These are phyloP conservation scores for Pyrocoelia pectoralis DNA, from an alignment of 2,888 invertebrate species.

Conservation along the genomic window DNA sequence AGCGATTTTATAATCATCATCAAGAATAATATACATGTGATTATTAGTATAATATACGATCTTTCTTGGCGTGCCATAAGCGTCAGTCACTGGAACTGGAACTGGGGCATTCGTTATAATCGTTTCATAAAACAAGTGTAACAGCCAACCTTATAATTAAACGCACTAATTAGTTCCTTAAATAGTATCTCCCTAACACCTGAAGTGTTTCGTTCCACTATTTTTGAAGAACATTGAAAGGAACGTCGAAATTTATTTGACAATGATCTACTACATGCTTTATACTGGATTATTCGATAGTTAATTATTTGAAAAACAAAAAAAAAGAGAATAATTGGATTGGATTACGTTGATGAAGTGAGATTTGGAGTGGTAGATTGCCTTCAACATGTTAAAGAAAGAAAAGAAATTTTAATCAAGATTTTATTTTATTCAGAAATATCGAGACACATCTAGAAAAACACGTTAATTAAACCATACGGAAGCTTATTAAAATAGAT, in stretches of 20 bases:
- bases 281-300: neutral
- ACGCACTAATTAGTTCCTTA: too few species aligned
- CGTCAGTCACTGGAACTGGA: too few species aligned
- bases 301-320: constrained; percentile 3
- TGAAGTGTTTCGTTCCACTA: too few species aligned
- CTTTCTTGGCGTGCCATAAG: too few species aligned
- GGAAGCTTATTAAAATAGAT: neutral
- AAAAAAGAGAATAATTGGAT: constrained; percentile 2
- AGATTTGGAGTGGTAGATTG: neutral
- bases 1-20: too few species aligned
- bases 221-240: too few species aligned
- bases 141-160: too few species aligned
- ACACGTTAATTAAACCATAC: neutral
- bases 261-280: neutral
- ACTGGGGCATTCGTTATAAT: too few species aligned
- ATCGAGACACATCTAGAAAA: neutral
- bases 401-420: constrained; percentile 1
- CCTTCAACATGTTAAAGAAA: neutral
- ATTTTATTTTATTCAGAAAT: constrained; percentile 6
- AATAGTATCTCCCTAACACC: too few species aligned
- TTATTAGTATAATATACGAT: too few species aligned
- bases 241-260: neutral
- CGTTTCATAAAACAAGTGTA: too few species aligned
- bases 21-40: too few species aligned
- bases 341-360: constrained; percentile 6